Evolutionary conservation across 2,113 vertebrate genomes (phyloP), one percentile per base, ranked within the genome.

Genomic region (Pollachius pollachius): DNA sequence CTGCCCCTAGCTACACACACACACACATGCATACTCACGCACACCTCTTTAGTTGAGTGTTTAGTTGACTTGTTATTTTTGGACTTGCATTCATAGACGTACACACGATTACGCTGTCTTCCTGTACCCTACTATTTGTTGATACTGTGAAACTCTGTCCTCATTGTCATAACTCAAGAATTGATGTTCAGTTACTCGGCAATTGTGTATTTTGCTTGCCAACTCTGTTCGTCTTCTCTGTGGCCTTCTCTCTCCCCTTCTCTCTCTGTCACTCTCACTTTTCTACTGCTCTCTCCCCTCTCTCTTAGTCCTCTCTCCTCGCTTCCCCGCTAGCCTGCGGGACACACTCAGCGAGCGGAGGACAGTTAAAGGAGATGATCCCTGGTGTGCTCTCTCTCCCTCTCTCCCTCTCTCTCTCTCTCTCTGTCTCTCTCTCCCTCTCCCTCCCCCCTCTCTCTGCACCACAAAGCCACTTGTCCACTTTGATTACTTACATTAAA

Each of bases 401-500:
- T 17, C 48, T 66, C 64, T 64, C 41, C 15, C 64, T 52, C 64
- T 21, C 41, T 52, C 64, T 65, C 18, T 52, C 63, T 70, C 41
- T 27, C 61, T 69, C 61, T 64, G 18, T 17, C 68, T 63, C 61
- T 9, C 69, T 61, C 72, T 56, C 63, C 57, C 48, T 68, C 72
- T 48, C 56, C 64, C 67, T 64, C 64, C 12, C 70, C 68, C 19
- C 81, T 72, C 85, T 70, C 83, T 81, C 83, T 72, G 76, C 75
- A 76, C 80, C 82, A 87, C 86, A 89, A 89, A 89, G 84, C 81
- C 82, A 67, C 84, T 71, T 91, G 88, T 89, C 87, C 84, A 84
- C 82, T 89, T 88, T 84, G 79, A 90, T 90, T 90, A 90, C 80
- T 88, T 87, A 87, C 89, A 88, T 90, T 90, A 89, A 83, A 41